Conservation (phyloP, 2,113 vertebrate genomes). For the Notechis scutatus region DNA sequence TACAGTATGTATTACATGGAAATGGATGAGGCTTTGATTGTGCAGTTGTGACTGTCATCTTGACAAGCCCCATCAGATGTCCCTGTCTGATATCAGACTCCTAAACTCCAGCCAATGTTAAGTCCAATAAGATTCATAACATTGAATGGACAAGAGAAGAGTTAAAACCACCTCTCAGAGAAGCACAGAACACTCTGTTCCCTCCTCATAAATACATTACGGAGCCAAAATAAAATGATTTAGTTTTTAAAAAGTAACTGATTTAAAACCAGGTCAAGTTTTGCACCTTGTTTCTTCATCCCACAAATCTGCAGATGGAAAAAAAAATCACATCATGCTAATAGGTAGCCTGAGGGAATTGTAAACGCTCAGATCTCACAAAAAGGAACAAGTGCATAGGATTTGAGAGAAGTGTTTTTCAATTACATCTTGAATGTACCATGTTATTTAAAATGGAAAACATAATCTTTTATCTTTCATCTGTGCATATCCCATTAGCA, state of each 20-base stretch:
- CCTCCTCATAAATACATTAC: background rate
- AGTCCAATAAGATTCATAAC: background rate
- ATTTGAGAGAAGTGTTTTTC: constrained; percentile 33
- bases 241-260: background rate
- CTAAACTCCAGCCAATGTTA: background rate
- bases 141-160: background rate
- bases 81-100: background rate
- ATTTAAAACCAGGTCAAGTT: background rate
- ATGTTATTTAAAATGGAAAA: constrained; percentile 21
- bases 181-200: background rate
- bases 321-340: background rate
- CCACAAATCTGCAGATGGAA: background rate
- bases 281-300: background rate
- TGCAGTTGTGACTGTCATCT: background rate
- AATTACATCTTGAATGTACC: constrained; percentile 34
- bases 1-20: background rate
- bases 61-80: background rate
- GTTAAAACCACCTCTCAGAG: background rate
- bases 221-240: background rate
- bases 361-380: background rate
- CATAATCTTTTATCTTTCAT: constrained; percentile 33
- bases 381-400: constrained; percentile 16
- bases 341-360: constrained; percentile 12
- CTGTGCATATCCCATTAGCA: constrained; percentile 33
- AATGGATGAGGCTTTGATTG: background rate